Evolutionary conservation across 2,113 vertebrate species (phyloP).

Genomic region (Myotis brandtii): DNA sequence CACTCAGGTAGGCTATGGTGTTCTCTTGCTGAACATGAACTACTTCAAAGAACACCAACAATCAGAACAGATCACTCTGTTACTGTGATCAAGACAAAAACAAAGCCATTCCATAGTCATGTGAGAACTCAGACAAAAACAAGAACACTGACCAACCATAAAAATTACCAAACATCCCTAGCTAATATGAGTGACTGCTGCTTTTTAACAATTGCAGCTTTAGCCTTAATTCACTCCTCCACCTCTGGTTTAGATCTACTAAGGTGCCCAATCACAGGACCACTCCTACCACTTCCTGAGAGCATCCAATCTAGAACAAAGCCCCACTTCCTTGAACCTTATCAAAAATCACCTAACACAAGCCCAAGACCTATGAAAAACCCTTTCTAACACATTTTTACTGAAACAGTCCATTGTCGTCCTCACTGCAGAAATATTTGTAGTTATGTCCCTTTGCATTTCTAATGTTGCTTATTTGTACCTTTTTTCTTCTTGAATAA

Average conservation of each 20-base stretch:
- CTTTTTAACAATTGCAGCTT: background rate
- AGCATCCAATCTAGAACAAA: background rate
- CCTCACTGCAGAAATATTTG: background rate
- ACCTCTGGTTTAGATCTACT: background rate
- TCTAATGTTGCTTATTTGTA: background rate
- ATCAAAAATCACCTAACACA: background rate
- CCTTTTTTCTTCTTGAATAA: background rate
- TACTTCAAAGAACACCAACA: conserved; percentile 19
- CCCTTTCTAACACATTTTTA: background rate
- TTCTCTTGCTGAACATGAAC: background rate
- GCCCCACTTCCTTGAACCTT: background rate
- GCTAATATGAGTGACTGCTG: background rate
- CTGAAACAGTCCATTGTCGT: background rate
- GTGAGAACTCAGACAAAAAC: conserved; percentile 14
- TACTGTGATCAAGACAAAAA: background rate
- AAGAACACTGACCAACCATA: background rate
- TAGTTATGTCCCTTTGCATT: background rate
- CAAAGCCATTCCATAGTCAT: background rate
- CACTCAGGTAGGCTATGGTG: background rate
- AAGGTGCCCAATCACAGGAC: background rate
- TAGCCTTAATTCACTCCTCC: background rate
- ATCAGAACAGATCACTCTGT: background rate
- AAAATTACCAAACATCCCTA: background rate
- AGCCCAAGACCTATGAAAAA: background rate
- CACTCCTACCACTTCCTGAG: background rate